phyloP scores from a whole-genome alignment of 2,888 invertebrate species.

The Callyntrura guangdongensis region DNA sequence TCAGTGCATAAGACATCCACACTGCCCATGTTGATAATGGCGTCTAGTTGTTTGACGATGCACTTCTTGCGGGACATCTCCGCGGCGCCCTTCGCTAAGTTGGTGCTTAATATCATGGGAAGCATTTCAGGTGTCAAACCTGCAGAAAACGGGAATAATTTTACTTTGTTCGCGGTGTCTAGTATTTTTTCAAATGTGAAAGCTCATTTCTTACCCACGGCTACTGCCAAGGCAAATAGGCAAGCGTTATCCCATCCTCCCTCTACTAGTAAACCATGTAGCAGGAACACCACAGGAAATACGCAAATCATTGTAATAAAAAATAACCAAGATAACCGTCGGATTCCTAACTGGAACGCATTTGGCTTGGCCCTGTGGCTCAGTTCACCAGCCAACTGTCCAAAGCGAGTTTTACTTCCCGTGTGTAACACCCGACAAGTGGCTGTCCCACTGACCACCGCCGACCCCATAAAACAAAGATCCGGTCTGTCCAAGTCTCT shows the following conservation, averaged over 20 bases:
- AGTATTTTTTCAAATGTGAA: not conserved
- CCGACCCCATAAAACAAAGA: constrained; percentile 78
- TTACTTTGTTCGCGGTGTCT: no score
- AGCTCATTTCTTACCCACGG: constrained; percentile 77
- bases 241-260: constrained; percentile 65
- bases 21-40: constrained; percentile 76
- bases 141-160: no score
- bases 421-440: constrained; percentile 60
- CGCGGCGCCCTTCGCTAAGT: constrained; percentile 70
- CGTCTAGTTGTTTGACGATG: constrained; percentile 78
- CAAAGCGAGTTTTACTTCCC: constrained; percentile 68
- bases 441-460: constrained; percentile 75
- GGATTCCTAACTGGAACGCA: constrained; percentile 78
- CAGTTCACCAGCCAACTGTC: constrained; percentile 66
- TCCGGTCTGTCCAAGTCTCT: constrained; percentile 67
- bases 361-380: constrained; percentile 66
- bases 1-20: constrained; percentile 77
- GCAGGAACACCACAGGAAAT: constrained; percentile 74
- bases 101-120: constrained; percentile 78
- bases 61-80: constrained; percentile 70
- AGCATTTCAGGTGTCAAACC: constrained; percentile 80
- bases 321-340: constrained; percentile 80
- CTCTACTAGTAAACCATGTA: constrained; percentile 69
- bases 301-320: constrained; percentile 74
- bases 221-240: constrained; percentile 74